A percentile compares a stretch with the other conserved stretches of the same genome.
These are phyloP conservation scores for Hemichromis elongatus DNA, from an alignment of 2,113 vertebrate species.

Conservation along the genomic window DNA sequence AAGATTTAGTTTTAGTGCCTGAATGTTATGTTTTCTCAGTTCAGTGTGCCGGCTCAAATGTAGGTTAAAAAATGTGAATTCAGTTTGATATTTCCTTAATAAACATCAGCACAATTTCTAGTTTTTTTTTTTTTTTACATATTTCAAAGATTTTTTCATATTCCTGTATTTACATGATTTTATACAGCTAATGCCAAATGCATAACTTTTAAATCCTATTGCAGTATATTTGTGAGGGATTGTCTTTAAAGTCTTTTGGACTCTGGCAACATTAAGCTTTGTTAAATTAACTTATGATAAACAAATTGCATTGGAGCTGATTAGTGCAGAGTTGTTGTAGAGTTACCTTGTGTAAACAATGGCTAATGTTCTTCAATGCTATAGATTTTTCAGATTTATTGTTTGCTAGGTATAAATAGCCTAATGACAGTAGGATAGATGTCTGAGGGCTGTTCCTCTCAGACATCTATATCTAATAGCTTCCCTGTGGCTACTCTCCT, in stretches of 20 bases:
- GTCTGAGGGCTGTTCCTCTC: neutral
- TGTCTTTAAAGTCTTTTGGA: neutral
- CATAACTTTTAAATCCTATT: neutral
- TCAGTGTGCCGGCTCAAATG: too few species aligned
- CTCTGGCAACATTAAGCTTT: neutral
- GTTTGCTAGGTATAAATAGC: constrained; percentile 33
- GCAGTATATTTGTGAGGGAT: neutral
- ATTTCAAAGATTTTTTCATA: neutral
- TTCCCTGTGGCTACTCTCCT: constrained; percentile 43
- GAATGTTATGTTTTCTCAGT: too few species aligned
- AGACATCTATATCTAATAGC: constrained; percentile 47
- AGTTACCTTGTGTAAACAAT: neutral
- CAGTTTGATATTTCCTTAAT: too few species aligned
- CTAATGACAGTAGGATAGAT: constrained; percentile 15
- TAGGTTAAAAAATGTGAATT: too few species aligned
- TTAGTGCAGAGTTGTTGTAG: neutral
- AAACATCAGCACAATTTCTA: neutral
- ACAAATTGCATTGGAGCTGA: neutral
- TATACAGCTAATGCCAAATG: neutral
- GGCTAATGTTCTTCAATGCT: neutral
- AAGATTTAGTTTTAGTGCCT: too few species aligned
- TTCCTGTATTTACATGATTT: neutral
- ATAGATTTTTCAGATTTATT: neutral
- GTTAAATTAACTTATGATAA: neutral
- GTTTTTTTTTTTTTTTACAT: neutral